phyloP scores from a whole-genome alignment of 1,140 invertebrate species.

The Diorhabda elongata region DNA sequence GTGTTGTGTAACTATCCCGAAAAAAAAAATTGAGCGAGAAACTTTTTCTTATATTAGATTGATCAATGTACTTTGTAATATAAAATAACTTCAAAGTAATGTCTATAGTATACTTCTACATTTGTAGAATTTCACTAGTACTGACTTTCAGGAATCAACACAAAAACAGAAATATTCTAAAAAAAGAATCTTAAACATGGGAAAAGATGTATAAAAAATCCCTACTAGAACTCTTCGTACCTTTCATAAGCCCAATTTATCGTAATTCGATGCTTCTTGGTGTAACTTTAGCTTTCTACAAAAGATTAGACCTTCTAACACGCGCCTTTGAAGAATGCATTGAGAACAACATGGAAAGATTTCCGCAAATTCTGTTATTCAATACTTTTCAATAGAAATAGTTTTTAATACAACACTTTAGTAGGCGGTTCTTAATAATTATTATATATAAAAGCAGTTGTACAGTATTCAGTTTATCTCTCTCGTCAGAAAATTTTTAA shows the following conservation, averaged over 20 bases:
- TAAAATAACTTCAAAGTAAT: too few species aligned
- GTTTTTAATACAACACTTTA: background rate
- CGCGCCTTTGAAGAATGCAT: constrained; percentile 10
- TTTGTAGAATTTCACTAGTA: too few species aligned
- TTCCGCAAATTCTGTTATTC: constrained; percentile 12
- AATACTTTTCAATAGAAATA: constrained; percentile 12
- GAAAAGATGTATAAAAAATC: too few species aligned
- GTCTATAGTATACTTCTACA: too few species aligned
- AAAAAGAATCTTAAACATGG: too few species aligned
- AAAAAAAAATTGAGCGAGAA: too few species aligned
- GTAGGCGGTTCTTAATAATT: background rate
- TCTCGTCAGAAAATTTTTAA: background rate
- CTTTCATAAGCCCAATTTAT: constrained; percentile 14
- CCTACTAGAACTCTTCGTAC: background rate
- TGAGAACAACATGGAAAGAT: constrained; percentile 10
- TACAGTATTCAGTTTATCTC: background rate
- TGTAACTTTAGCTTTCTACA: background rate
- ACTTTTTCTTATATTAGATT: too few species aligned
- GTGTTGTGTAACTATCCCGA: too few species aligned
- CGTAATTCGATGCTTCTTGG: constrained; percentile 8
- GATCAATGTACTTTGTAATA: too few species aligned
- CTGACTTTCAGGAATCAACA: too few species aligned
- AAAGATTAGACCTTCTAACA: constrained; percentile 12
- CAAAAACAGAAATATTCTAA: too few species aligned
- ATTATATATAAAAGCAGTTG: background rate